Percentiles rank a stretch among this genome's conserved stretches.
Conservation (phyloP, 1,140 invertebrate species). For the Diplogasteroides magnus region DNA sequence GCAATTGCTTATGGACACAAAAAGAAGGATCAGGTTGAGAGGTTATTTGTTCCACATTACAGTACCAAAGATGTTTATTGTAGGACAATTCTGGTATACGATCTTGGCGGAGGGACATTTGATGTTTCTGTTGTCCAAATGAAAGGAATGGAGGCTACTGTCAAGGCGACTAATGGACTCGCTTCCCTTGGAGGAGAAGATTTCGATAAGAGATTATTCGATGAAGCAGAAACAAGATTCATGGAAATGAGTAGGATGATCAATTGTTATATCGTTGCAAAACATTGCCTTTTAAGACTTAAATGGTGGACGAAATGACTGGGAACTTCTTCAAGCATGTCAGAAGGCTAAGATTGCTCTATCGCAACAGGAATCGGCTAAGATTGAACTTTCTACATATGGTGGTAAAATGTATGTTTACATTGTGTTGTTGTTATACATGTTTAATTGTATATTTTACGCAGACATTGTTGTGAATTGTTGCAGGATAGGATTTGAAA, state of each 20-base stretch:
- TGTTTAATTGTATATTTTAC: no score
- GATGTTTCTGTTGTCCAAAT: conserved; percentile 79
- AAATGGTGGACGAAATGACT: no score
- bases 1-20: conserved; percentile 62
- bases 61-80: conserved; percentile 49
- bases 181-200: conserved; percentile 57
- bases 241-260: background rate
- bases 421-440: no score
- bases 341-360: background rate
- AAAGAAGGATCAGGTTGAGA: conserved; percentile 59
- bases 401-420: no score
- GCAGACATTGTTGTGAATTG: no score
- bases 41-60: conserved; percentile 49
- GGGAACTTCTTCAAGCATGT: background rate
- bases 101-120: conserved; percentile 89
- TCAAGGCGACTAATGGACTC: background rate
- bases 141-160: background rate
- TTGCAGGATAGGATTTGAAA: no score
- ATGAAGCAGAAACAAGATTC: conserved; percentile 71
- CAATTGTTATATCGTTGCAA: background rate
- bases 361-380: background rate
- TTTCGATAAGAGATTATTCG: conserved; percentile 66
- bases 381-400: background rate
- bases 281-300: no score
- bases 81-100: conserved; percentile 53